A percentile compares a stretch with the other conserved stretches of the same genome.
Evolutionary conservation across 2,113 vertebrate genomes (phyloP).

Genomic region (Rutilus rutilus): DNA sequence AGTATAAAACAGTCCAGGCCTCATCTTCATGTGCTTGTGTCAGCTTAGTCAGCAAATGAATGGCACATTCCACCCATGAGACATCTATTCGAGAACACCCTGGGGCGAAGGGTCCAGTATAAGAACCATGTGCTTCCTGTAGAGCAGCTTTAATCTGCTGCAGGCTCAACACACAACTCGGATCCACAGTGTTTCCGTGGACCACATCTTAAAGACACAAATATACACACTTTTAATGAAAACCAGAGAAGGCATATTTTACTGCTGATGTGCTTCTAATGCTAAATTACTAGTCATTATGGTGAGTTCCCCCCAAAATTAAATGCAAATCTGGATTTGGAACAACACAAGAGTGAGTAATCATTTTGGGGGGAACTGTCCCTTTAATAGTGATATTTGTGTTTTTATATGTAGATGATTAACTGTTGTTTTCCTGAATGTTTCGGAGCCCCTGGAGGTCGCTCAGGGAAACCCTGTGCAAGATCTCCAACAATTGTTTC

Average conservation of each 20-base stretch:
- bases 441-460: slow-evolving; percentile 60
- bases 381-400: background rate
- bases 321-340: background rate
- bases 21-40: slow-evolving; percentile 49
- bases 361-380: background rate
- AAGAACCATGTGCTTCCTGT: slow-evolving; percentile 18
- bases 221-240: slow-evolving; percentile 5
- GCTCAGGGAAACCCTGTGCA: slow-evolving; percentile 63
- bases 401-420: slow-evolving; percentile 18
- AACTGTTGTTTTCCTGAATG: slow-evolving; percentile 53
- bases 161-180: slow-evolving; percentile 37
- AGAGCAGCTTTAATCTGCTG: slow-evolving; percentile 40
- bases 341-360: background rate
- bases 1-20: slow-evolving; percentile 32
- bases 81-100: slow-evolving; percentile 31
- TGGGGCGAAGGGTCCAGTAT: background rate
- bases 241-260: background rate
- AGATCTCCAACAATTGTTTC: slow-evolving; percentile 65
- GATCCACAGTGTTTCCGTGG: slow-evolving; percentile 6
- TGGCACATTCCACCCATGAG: slow-evolving; percentile 47
- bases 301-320: background rate
- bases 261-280: background rate
- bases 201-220: slow-evolving; percentile 32
- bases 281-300: background rate
- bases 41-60: slow-evolving; percentile 47